Evolutionary conservation across 2,888 invertebrate species (phyloP).

Genomic region (Philonicus albiceps): DNA sequence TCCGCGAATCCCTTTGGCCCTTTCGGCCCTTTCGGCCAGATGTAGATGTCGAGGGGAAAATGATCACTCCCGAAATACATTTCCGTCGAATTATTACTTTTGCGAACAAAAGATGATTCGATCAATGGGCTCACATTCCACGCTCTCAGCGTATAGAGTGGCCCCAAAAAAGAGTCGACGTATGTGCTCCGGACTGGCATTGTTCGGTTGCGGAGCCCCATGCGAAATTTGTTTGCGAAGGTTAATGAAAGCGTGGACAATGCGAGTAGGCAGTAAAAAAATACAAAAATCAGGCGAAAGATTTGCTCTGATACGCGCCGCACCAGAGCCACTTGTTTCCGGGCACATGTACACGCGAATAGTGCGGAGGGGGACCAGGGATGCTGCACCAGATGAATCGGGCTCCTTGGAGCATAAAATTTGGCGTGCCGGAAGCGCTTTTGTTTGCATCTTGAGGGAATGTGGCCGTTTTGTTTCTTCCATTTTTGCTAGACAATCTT

Average conservation of each 20-base stretch:
- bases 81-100: not conserved
- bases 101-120: not conserved
- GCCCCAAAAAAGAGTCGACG: not conserved
- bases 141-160: not conserved
- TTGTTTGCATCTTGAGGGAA: conserved; percentile 24
- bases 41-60: not conserved
- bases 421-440: conserved; percentile 26
- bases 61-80: not conserved
- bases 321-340: not conserved
- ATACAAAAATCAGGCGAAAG: not conserved
- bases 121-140: not conserved
- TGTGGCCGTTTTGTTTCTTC: conserved; percentile 2
- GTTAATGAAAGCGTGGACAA: not conserved
- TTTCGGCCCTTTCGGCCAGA: not conserved
- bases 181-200: not conserved
- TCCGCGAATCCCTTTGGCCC: not conserved
- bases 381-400: not conserved
- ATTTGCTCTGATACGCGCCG: not conserved
- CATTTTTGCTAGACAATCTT: conserved; percentile 15
- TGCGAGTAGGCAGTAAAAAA: not conserved
- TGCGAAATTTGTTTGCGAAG: not conserved
- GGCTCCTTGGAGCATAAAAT: conserved; percentile 12
- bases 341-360: not conserved
- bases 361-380: too few relatives aligned
- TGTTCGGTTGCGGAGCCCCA: not conserved